A percentile compares a stretch with the other conserved stretches of the same genome.
Evolutionary conservation across 2,888 invertebrate species (phyloP).

Genomic region (Actias luna): DNA sequence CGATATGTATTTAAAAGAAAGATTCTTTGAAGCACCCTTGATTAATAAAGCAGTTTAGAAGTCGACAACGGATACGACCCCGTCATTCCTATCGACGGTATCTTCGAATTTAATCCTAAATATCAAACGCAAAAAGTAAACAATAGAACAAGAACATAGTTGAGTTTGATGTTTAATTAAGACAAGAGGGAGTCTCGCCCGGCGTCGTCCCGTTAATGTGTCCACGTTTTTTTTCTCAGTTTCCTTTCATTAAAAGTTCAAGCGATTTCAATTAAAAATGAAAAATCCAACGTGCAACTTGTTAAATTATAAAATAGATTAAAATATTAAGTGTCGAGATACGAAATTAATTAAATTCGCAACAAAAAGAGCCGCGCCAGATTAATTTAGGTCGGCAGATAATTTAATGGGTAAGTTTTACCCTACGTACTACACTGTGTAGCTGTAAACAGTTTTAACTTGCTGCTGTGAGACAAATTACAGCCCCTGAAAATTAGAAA

Average conservation of each 20-base stretch:
- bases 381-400: background rate
- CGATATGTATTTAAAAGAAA: background rate
- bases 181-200: slow-evolving; percentile 33
- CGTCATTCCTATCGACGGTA: background rate
- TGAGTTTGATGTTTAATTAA: slow-evolving; percentile 51
- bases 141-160: slow-evolving; percentile 48
- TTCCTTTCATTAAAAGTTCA: slow-evolving; percentile 63
- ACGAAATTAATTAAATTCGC: background rate
- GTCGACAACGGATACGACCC: background rate
- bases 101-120: background rate
- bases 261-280: slow-evolving; percentile 62
- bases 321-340: slow-evolving; percentile 9
- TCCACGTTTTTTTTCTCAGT: slow-evolving; percentile 43
- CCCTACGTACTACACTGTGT: background rate
- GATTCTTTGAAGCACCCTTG: background rate
- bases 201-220: slow-evolving; percentile 26
- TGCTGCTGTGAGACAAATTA: background rate
- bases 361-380: background rate
- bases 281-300: slow-evolving; percentile 23
- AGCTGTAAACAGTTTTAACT: background rate
- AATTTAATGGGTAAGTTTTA: background rate
- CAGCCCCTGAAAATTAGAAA: background rate
- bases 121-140: slow-evolving; percentile 30
- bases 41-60: background rate
- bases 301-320: slow-evolving; percentile 3